Evolutionary conservation across 2,888 invertebrate species (phyloP), one percentile per base, ranked within the genome.

Genomic region (Sepiola atlantica): DNA sequence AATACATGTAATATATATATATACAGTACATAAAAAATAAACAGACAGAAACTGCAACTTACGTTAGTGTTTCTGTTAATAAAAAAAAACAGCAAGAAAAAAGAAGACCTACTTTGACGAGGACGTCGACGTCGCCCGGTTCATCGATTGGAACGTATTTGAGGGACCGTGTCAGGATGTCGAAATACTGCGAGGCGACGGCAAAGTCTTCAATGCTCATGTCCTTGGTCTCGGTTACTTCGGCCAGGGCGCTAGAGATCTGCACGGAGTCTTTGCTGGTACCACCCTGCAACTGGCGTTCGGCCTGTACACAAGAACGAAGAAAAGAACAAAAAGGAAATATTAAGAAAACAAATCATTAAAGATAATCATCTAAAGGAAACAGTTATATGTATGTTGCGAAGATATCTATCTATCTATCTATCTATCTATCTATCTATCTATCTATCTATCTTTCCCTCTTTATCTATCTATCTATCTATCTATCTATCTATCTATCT

Each of bases 131-230:
- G n/a, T 28, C 94, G 28, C 35, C 92, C 16, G 77, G n/a, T 77
- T 95, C 77, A 32, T 61, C 94, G 21, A 94, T 35, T 77, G 94
- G 94, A 16, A 61, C n/a, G 3, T 35, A 28, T 21, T 92, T 61
- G 10, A 92, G 92, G 93, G 77, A 57, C 21, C 90, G 61, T 21
- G 94, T 94, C 20, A 95, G 57, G 35, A 94, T 94, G 55, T 93
- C 94, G 90, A 95, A 94, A 91, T 95, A 94, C 93, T 95, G 93
- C 21, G 95, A 95, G 18, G 95, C 95, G 77, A 94, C 94, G 18
- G 95, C 35, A 92, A 95, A 93, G 91, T 95, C 95, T 24, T 95
- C 95, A 55, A 95, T 94, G 1, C 95, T 95, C 35, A 95, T 94
- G 35, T 95, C 94, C 21, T 94, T 94, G 12, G 92, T 93, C 35